These are phyloP conservation scores for Molanna angustata DNA, from an alignment of 2,888 invertebrate species.

Conservation along the genomic window DNA sequence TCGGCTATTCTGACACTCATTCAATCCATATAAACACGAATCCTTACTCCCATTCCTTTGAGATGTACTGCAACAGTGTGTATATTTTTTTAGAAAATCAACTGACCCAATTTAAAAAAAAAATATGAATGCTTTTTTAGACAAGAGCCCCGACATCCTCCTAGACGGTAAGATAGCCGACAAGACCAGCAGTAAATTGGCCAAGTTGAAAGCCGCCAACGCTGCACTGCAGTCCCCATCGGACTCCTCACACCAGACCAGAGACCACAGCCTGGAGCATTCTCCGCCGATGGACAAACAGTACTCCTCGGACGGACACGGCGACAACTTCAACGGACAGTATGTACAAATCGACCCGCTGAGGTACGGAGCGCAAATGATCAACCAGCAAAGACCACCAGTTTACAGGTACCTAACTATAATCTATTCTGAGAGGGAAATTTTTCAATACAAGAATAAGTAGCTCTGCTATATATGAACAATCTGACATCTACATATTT, in stretches of 20 bases:
- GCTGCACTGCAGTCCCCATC: slow-evolving; percentile 12
- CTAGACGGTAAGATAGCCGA: slow-evolving; percentile 52
- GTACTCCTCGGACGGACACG: background rate
- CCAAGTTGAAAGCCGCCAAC: slow-evolving; percentile 19
- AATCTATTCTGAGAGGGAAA: no score
- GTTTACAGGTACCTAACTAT: no score
- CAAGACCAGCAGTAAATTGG: slow-evolving; percentile 35
- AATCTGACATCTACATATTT: no score
- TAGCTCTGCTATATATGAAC: no score
- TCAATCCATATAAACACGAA: no score
- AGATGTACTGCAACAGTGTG: no score
- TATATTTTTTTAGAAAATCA: no score
- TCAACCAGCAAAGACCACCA: slow-evolving; percentile 16
- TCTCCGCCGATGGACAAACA: slow-evolving; percentile 7
- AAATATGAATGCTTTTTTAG: slow-evolving; percentile 38
- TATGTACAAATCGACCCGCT: slow-evolving; percentile 30
- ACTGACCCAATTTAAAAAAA: no score
- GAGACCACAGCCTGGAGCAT: background rate
- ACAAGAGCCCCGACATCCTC: slow-evolving; percentile 54
- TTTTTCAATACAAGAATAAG: no score
- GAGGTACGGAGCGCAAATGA: slow-evolving; percentile 23
- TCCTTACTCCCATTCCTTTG: no score
- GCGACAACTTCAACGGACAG: slow-evolving; percentile 24
- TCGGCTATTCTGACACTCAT: no score
- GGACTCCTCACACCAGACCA: background rate